Percentiles rank a stretch among this genome's conserved stretches.
Conservation (phyloP, 1,140 invertebrate genomes). For the Ceratoteleas bidentatus region DNA sequence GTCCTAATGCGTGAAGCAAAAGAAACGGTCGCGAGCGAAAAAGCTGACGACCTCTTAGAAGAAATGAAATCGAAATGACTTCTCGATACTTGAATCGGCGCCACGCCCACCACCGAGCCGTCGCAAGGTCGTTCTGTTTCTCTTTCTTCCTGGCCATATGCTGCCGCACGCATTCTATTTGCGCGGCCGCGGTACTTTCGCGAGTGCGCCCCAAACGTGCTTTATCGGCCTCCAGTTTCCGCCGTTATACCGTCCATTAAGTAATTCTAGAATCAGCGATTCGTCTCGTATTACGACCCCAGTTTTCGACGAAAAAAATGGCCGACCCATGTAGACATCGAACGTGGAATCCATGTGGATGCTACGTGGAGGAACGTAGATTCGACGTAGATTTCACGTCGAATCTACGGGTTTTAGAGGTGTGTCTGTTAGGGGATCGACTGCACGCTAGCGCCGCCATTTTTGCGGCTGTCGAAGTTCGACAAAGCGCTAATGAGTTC, state of each 20-base stretch:
- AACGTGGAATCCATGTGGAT: no score
- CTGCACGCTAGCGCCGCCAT: constrained; percentile 46
- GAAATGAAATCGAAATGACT: constrained; percentile 76
- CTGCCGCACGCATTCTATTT: constrained; percentile 56
- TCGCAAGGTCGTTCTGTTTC: constrained; percentile 74
- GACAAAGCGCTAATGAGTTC: constrained; percentile 56
- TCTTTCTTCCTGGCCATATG: constrained; percentile 57
- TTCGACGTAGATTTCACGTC: no score
- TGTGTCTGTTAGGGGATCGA: constrained; percentile 12
- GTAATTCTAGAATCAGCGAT: constrained; percentile 48
- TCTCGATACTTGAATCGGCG: constrained; percentile 53
- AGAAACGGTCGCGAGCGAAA: no score
- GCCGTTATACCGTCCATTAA: constrained; percentile 44
- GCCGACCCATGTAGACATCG: no score
- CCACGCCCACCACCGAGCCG: constrained; percentile 65
- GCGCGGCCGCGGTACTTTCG: constrained; percentile 53
- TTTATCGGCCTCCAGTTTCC: constrained; percentile 50
- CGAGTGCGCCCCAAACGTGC: constrained; percentile 25
- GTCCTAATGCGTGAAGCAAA: no score
- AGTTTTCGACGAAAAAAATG: constrained; percentile 48
- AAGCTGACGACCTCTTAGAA: constrained; percentile 57
- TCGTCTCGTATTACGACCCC: constrained; percentile 41
- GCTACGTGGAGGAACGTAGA: no score
- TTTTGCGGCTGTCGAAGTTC: constrained; percentile 53
- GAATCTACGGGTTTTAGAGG: no score